A percentile compares a stretch with the other conserved stretches of the same genome.
Evolutionary conservation across 2,113 vertebrate species (phyloP).

Genomic region (Ovis aries): DNA sequence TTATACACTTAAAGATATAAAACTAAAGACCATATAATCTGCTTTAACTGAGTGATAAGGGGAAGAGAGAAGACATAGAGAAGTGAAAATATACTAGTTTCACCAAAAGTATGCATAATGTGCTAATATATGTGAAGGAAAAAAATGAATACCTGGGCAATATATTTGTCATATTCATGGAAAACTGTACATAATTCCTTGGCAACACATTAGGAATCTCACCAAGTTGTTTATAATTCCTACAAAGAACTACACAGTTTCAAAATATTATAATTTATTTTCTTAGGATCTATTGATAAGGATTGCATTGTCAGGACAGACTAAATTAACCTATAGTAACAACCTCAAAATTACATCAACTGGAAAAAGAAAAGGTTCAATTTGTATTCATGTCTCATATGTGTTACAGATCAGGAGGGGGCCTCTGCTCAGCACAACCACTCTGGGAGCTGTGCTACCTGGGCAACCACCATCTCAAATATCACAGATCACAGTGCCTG

Average conservation of each 20-base stretch:
- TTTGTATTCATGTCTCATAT: neutral
- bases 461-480: neutral
- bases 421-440: no score
- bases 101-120: neutral
- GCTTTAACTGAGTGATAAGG: neutral
- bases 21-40: neutral
- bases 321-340: neutral
- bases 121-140: neutral
- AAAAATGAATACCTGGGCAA: neutral
- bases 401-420: neutral
- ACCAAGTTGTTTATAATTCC: neutral
- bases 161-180: neutral
- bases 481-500: neutral
- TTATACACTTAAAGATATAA: neutral
- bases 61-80: neutral
- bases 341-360: neutral
- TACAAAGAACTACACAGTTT: neutral
- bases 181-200: neutral
- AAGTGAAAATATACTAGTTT: neutral
- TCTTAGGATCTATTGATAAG: neutral
- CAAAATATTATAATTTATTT: neutral
- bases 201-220: neutral
- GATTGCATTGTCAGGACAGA: neutral
- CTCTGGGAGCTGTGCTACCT: neutral
- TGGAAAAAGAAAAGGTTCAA: neutral